Base-by-base conservation (phyloP, 1,140 invertebrate genomes). In the Megalonaias nervosa region DNA sequence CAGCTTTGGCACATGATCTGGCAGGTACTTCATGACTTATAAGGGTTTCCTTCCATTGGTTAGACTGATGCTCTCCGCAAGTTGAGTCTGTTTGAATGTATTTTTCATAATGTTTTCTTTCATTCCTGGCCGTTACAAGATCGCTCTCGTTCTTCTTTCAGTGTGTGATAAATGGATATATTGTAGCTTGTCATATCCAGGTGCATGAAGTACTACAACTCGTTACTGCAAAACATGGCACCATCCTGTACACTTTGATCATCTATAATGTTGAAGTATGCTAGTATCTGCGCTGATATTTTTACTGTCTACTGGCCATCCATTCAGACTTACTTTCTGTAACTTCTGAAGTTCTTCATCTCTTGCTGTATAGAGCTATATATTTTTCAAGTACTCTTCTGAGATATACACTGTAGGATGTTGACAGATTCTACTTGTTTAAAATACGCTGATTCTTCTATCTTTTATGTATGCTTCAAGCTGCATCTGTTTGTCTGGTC, bases 121-220 rank as follows among this genome's bases (percentile, higher is more conserved):
- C 82, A 92, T 91, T 19, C 84, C 81, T 48, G 89, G 91, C 90
- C 91, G 92, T 81, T 83, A 92, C 71, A 92, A 81, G 31, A 85
- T 74, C 73, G 91, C 84, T 80, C 88, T 82, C 21, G 91, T 90
- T 77, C 85, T 74, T 60, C 82, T 85, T 11, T 92, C 92, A 69
- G 92, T 58, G 84, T 93, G 92, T 21, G 84, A 82, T 79, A 88
- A 84, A 83, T 92, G 91, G 62, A 92, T 74, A 58, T 81, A 75
- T 21, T 85, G 67, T 60, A 92, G 82, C 67, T 91, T 90, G 64
- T 86, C 61, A 75, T 81, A 76, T 73, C 89, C 71, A 67, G 89
- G 71, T 66, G 67, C 79, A 55, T 72, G 73, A 17, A 91, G 91
- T 56, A 92, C 88, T 15, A 92, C 81, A 14, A 83, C 75, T 72